phyloP scores from a whole-genome alignment of 2,113 vertebrate genomes.

The Peromyscus leucopus region DNA sequence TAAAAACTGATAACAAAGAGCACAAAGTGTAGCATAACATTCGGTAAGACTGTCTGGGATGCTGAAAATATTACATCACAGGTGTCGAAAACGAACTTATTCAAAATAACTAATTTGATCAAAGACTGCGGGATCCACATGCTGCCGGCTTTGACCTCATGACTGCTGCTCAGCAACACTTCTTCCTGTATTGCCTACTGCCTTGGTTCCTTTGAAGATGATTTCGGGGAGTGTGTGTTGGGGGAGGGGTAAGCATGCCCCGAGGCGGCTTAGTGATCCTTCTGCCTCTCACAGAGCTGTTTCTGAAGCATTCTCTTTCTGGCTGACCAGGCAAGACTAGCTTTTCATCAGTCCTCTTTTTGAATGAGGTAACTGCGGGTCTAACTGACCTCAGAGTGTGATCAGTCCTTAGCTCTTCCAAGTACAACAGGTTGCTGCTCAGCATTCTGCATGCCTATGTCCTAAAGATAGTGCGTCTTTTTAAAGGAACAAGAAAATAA shows the following conservation, averaged over 20 bases:
- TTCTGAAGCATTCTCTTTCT: background rate
- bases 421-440: background rate
- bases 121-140: background rate
- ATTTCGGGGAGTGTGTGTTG: background rate
- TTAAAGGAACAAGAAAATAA: background rate
- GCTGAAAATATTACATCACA: background rate
- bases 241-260: background rate
- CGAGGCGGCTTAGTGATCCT: background rate
- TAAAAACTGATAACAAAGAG: background rate
- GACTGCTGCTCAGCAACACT: background rate
- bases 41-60: background rate
- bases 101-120: background rate
- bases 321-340: background rate
- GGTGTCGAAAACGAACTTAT: background rate
- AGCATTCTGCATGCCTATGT: background rate
- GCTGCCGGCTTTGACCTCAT: background rate
- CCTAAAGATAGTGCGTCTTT: background rate
- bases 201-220: background rate
- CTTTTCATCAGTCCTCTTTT: background rate
- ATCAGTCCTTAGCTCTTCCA: background rate
- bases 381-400: background rate
- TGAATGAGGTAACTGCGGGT: background rate
- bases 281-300: background rate
- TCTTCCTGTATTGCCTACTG: background rate
- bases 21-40: background rate